Base-by-base conservation (phyloP, 2,113 vertebrate species). In the Beaufortia kweichowensis region DNA sequence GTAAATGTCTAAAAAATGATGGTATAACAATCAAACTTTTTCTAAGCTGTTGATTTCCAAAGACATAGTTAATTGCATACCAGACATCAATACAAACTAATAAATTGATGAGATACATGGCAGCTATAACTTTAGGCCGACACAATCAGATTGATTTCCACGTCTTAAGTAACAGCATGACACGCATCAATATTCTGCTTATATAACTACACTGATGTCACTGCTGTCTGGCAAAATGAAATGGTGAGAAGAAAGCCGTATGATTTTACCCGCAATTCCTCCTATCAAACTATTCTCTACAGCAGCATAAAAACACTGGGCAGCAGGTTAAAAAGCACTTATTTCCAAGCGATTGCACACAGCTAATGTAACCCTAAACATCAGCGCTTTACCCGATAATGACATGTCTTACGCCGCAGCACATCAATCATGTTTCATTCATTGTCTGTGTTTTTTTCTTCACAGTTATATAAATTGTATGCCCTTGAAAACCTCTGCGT, bases 391-490 rank as follows among this genome's bases (percentile, higher is more conserved):
- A 57, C 14, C 69, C 26, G 53, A 28, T 43, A 71, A 71, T 71
- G 23, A 19, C 55, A 59, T 41, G 55, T 28, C 53, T 71, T 59
- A n/a, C 12, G 31, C 53, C 24, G 53, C 53, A 41, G 39, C 11
- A 53, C 67, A 56, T 41, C 53, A 71, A 19, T 71, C 33, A 71
- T 41, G 29, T 56, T 41, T 71, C 31, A 23, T 53, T 48, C 65
- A n/a, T 53, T 21, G 7, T 53, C 48, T 26, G 26, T 57, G 53
- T 39, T 26, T 2, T 26, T 33, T 11, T 56, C 4, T 55, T 41
- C 21, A 41, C 15, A 26, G 53, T 33, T 56, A 10, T 70, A n/a
- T 59, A 3, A 35, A 69, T 6, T 33, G 3, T 3, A 28, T 41
- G 23, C 2, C 21, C 55, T 59, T 26, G 23, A 50, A 65, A 26